Evolutionary conservation across 2,113 vertebrate species (phyloP).

Genomic region (Marmota monax): DNA sequence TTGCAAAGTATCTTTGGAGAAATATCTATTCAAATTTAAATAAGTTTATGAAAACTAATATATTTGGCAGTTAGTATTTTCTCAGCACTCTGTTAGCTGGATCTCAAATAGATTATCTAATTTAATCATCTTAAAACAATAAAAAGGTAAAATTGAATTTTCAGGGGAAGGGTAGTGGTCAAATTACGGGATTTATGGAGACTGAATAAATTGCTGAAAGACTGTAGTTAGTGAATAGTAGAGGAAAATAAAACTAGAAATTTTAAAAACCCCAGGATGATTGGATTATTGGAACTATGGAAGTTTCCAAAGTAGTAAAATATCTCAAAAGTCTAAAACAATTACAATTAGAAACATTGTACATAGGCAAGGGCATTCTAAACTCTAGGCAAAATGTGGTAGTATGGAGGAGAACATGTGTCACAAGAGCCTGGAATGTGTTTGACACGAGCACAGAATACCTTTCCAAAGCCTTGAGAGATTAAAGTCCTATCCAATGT

Average conservation of each 20-base stretch:
- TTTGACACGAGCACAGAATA: background rate
- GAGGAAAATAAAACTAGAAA: background rate
- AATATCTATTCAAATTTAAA: background rate
- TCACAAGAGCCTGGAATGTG: background rate
- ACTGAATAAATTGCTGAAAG: background rate
- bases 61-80: background rate
- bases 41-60: background rate
- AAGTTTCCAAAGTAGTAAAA: background rate
- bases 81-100: background rate
- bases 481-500: background rate
- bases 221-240: background rate
- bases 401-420: background rate
- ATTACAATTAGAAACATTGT: background rate
- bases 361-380: background rate
- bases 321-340: background rate
- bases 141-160: background rate
- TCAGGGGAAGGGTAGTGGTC: background rate
- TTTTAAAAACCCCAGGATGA: background rate
- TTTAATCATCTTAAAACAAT: background rate
- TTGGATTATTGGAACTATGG: background rate
- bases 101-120: background rate
- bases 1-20: background rate
- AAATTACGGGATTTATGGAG: background rate
- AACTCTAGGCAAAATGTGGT: background rate
- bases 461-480: background rate